phyloP scores from a whole-genome alignment of 2,888 invertebrate species.

The Agrilus mali region DNA sequence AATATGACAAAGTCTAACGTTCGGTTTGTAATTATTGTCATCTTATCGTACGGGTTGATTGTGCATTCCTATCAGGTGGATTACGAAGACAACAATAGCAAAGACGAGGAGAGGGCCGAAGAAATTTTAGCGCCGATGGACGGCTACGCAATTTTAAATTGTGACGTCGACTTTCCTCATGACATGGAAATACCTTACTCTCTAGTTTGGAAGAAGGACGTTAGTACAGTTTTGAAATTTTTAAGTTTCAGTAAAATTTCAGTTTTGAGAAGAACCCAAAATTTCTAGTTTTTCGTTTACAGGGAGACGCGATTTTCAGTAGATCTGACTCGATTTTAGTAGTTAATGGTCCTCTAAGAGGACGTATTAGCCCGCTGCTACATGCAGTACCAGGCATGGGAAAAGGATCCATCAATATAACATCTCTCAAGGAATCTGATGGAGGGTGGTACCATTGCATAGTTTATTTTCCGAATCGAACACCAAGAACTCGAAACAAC shows the following conservation, averaged over 20 bases:
- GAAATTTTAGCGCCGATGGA: constrained; percentile 21
- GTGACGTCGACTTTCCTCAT: constrained; percentile 79
- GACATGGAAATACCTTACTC: constrained; percentile 75
- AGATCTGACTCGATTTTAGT: too few species aligned
- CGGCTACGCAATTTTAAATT: constrained; percentile 67
- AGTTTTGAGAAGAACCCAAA: neutral
- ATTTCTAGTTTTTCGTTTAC: constrained; percentile 11
- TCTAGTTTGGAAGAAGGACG: constrained; percentile 83
- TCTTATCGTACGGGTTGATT: too few species aligned
- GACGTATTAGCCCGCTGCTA: constrained; percentile 55
- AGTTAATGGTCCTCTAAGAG: constrained; percentile 39
- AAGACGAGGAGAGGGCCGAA: too few species aligned
- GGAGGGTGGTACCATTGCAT: constrained; percentile 87
- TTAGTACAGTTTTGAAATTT: constrained; percentile 36
- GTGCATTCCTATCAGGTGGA: too few species aligned
- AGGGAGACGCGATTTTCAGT: constrained; percentile 71
- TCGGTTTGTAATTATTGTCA: too few species aligned
- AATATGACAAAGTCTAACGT: too few species aligned
- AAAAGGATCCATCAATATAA: constrained; percentile 69
- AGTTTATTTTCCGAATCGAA: constrained; percentile 76
- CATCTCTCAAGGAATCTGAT: constrained; percentile 76
- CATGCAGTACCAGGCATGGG: constrained; percentile 43
- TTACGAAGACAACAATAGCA: too few species aligned
- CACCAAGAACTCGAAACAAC: constrained; percentile 73
- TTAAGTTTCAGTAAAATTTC: neutral